Base-by-base conservation (phyloP, 1,140 invertebrate species). In the Nasonia vitripennis region DNA sequence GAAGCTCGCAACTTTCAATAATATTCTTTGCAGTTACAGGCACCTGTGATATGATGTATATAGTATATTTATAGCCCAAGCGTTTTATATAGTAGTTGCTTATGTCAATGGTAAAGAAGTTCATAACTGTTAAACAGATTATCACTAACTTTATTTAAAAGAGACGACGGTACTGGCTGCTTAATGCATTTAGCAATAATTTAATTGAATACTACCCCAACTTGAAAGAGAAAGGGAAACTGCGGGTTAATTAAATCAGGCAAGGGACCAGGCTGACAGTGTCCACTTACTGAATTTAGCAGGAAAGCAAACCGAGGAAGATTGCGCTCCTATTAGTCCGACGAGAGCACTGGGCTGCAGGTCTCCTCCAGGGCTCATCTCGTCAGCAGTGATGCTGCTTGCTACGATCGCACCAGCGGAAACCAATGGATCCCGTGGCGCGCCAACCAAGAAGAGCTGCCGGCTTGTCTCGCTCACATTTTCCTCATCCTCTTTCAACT, bases 171-270 rank as follows among this genome's bases (percentile, higher is more conserved):
- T 89, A 86, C 74, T 85, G 87, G 87, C 87, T 87, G 89, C 89
- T 93, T 93, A 93, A 93, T 93, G 91, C 91, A 93, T 90, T 93
- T 93, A 93, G 91, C 88, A 93, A 93, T 93, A 93, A 93, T 93
- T 93, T 93, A 92, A 93, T 93, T 93, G 92, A 92, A 89, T 78
- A 84, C 89, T 89, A 87, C 89, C 89, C 89, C 90, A 93, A 92
- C 87, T 91, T 90, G 86, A 87, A 86, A 87, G 86, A 90, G 87
- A 89, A 87, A 87, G 85, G 83, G 84, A 87, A 83, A 83, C 68
- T 77, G 20, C 34, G 86, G 83, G 89, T 90, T 92, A 92, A 92
- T 92, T 92, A 91, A 91, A 92, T 93, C 90, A 92, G 81, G 89
- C 67, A 31, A 83, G 83, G 86, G 81, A 88, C 81, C 85, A 83